Evolutionary conservation across 2,888 invertebrate species (phyloP).

Genomic region (Spodoptera exigua): DNA sequence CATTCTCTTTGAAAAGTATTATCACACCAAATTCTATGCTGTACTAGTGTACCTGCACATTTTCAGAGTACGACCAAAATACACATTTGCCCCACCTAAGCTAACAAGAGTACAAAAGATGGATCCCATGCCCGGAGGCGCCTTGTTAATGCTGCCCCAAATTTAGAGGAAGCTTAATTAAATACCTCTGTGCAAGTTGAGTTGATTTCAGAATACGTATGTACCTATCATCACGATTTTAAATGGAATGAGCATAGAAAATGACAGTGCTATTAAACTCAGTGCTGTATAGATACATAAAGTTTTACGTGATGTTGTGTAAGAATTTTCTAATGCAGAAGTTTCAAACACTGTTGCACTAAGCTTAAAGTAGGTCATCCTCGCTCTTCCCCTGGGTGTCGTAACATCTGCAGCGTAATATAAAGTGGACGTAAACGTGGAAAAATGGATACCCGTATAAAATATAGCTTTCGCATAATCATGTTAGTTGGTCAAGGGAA

Average conservation of each 20-base stretch:
- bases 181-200: conserved; percentile 58
- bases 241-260: conserved; percentile 21
- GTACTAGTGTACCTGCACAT: conserved; percentile 34
- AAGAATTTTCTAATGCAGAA: conserved; percentile 39
- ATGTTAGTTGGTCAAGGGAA: neutral
- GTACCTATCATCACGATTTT: conserved; percentile 37
- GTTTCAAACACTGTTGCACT: conserved; percentile 32
- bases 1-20: conserved; percentile 37
- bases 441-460: conserved; percentile 35
- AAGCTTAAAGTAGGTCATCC: conserved; percentile 41
- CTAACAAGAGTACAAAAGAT: conserved; percentile 60
- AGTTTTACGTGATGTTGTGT: conserved; percentile 10
- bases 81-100: conserved; percentile 57
- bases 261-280: conserved; percentile 16
- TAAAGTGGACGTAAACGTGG: conserved; percentile 41
- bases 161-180: conserved; percentile 66
- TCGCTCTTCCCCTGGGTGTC: conserved; percentile 47
- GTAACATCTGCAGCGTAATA: conserved; percentile 35
- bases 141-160: conserved; percentile 55
- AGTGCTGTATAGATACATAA: conserved; percentile 6
- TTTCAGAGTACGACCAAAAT: conserved; percentile 41
- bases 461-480: conserved; percentile 35
- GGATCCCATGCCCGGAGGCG: conserved; percentile 45
- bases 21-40: conserved; percentile 31
- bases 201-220: conserved; percentile 37